These are phyloP conservation scores for Poeciliopsis infans DNA, from an alignment of 2,797 vertebrate genomes.

Conservation along the genomic window DNA sequence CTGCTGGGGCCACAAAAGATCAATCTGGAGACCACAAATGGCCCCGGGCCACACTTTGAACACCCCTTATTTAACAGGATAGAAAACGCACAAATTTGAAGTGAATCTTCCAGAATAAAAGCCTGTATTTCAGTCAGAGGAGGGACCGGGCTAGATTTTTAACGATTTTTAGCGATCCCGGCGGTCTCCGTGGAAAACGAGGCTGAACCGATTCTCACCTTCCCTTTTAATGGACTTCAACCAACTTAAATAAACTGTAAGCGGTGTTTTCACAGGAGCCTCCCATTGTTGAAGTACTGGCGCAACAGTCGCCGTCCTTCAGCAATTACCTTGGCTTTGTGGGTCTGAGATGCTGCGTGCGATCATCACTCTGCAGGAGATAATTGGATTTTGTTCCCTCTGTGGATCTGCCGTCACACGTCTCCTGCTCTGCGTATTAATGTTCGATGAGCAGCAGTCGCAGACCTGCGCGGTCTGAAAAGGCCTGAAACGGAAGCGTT, in stretches of 20 bases:
- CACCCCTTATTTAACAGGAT: too few relatives aligned
- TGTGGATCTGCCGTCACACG: conserved; percentile 54
- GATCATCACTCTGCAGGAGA: conserved; percentile 48
- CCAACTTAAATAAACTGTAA: conserved; percentile 68
- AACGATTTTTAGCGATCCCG: conserved; percentile 12
- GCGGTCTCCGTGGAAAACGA: conserved; percentile 48
- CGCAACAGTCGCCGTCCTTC: conserved; percentile 53
- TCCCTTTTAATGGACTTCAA: conserved; percentile 64
- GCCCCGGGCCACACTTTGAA: too few relatives aligned
- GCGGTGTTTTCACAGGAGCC: conserved; percentile 38
- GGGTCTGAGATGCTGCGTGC: conserved; percentile 58
- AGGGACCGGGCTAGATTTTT: conserved; percentile 27
- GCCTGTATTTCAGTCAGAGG: neutral
- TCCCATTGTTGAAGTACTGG: conserved; percentile 61
- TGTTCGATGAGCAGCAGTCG: conserved; percentile 69
- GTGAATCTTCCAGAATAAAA: neutral
- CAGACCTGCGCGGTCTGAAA: conserved; percentile 21
- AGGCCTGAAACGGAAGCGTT: conserved; percentile 29
- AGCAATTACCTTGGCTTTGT: conserved; percentile 62
- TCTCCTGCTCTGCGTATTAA: conserved; percentile 56
- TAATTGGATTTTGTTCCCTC: conserved; percentile 77
- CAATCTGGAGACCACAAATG: too few relatives aligned
- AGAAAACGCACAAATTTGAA: too few relatives aligned
- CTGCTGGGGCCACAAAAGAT: too few relatives aligned
- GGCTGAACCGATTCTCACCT: conserved; percentile 47